Evolutionary conservation across 2,113 vertebrate species (phyloP), one percentile per base, ranked within the genome.

Genomic region (Lynx canadensis): DNA sequence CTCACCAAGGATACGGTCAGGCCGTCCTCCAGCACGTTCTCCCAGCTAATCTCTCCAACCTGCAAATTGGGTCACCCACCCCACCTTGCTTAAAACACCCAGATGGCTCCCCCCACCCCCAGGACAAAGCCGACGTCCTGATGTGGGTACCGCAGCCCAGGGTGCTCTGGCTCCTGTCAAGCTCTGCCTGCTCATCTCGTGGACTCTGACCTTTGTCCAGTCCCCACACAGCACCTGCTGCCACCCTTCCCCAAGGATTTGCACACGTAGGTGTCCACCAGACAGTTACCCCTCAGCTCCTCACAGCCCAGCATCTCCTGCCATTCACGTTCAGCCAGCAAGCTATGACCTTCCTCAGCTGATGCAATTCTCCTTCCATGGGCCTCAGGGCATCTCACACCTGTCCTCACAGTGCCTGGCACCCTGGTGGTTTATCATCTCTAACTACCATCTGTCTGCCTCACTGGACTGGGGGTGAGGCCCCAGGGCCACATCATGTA

Each of bases 101-200:
- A 0, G 5, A 23, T 4, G 13, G n/a, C 11, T 18, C 38, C 23
- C 3, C 1, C 52, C 13, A 0, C 19, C 29, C 9, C 50, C 25
- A 18, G 52, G 38, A 52, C 81, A 50, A 52, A 65, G 63, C 45
- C 1, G 0, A 33, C 0, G 0, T 69, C 38, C 74, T 11, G 5
- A 36, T 0, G 2, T 2, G 25, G 36, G 7, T 1, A 1, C 6
- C 6, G 1, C 12, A 36, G 41, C 45, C 45, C 0, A 2, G 41
- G 71, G 71, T 10, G 48, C 78, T 71, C 79, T 5, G 25, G 55
- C 50, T 57, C 55, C 71, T 19, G 27, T 36, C 0, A 0, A 19
- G 31, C n/a, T 63, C 55, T 1, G 13, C 15, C 1, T 23, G 5
- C 21, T 31, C 31, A 13, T 6, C 13, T 33, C n/a, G 3, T 18